These are phyloP conservation scores for Lamproptera curius DNA, from an alignment of 2,888 invertebrate species.

Conservation along the genomic window DNA sequence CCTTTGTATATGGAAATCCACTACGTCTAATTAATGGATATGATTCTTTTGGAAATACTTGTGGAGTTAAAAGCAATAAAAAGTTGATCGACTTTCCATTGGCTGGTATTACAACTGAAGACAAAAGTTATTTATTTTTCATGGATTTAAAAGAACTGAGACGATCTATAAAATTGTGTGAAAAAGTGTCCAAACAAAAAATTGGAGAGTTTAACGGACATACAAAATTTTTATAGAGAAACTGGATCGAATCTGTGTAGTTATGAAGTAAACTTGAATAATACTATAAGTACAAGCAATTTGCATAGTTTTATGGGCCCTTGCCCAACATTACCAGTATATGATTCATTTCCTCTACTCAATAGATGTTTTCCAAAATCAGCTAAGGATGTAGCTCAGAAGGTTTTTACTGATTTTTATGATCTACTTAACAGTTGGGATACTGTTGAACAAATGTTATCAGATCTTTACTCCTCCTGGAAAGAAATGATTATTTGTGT, in stretches of 20 bases:
- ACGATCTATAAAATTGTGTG: conserved; percentile 91
- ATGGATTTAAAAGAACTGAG: conserved; percentile 88
- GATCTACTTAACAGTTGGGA: conserved; percentile 92
- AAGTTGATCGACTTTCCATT: conserved; percentile 84
- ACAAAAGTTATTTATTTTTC: conserved; percentile 90
- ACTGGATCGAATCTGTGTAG: conserved; percentile 88
- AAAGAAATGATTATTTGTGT: conserved; percentile 89
- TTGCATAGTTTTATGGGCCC: conserved; percentile 80
- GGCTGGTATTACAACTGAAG: conserved; percentile 88
- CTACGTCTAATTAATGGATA: conserved; percentile 92
- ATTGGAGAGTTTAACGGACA: conserved; percentile 80
- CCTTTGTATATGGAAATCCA: conserved; percentile 93
- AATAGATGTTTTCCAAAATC: conserved; percentile 92
- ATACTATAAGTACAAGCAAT: conserved; percentile 60
- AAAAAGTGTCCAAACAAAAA: conserved; percentile 88
- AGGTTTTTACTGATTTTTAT: conserved; percentile 85
- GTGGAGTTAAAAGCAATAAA: conserved; percentile 89
- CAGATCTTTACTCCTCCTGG: conserved; percentile 94
- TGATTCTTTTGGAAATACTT: conserved; percentile 96
- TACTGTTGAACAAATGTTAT: conserved; percentile 90
- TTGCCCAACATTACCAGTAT: conserved; percentile 88
- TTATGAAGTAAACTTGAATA: conserved; percentile 81
- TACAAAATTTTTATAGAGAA: conserved; percentile 84
- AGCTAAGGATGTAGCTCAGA: conserved; percentile 80
- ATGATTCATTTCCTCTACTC: conserved; percentile 86